Evolutionary conservation across 1,140 invertebrate genomes (phyloP), one percentile per base, ranked within the genome.

Genomic region (Bombus waltoni): DNA sequence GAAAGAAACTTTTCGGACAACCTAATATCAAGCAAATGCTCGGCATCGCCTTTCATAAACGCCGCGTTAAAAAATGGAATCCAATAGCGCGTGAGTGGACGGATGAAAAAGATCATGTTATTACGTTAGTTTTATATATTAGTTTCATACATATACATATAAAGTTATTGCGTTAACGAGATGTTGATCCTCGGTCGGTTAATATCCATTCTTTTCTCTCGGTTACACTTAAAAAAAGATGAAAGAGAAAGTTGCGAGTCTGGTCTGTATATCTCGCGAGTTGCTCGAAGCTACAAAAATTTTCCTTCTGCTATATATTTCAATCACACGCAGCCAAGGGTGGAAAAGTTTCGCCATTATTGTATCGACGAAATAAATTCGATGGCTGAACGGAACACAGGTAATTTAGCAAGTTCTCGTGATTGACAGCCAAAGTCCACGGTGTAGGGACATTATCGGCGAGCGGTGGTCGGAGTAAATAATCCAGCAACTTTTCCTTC

Each of bases 361-460:
- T 35, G 81, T 40, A 32, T 53, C 47, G 22, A 65, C 18, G 70
- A 87, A 85, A 88, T 86, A 85, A 87, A 86, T 89, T 53, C 86
- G 28, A 42, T 47, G 68, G 59, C 5, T 47, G 73, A 70, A 53
- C 57, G 71, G 70, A 70, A 53, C 40, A 72, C 71, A 77, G 42
- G 79, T 90, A 90, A 92, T 93, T 89, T 88, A 75, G 59, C 32
- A 91, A 91, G 83, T 93, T 93, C 91, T 68, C 15, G 13, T 88
- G 86, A 93, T 89, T 91, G 91, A 90, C 87, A 86, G 32, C 74
- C 65, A 86, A 90, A 91, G 40, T 18, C 42, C 32, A 79, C 18
- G 71, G 2, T 13, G 38, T 25, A 57, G 66, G 42, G 70, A 9
- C 44, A 66, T 76, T 78, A 13, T 32, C n/a, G 4, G 10, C 3